Percentiles rank a stretch among this genome's conserved stretches.
These are phyloP conservation scores for Abrostola tripartita DNA, from an alignment of 2,888 invertebrate species.

Conservation along the genomic window DNA sequence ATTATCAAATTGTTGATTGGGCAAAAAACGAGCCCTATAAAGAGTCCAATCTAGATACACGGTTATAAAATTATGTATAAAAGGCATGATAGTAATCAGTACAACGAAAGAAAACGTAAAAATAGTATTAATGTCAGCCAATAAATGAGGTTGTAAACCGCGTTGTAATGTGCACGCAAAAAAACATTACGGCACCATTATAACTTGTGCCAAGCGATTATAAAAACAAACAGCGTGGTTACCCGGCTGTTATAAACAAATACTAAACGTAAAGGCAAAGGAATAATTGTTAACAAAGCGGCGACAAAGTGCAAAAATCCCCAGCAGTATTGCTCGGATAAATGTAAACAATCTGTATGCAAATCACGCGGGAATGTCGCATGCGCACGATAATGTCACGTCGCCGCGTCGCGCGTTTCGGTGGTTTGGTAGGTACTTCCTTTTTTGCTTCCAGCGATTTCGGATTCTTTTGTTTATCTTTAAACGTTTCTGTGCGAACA, in stretches of 20 bases:
- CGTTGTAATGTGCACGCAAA: constrained; percentile 21
- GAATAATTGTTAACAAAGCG: constrained; percentile 59
- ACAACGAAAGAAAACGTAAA: not conserved
- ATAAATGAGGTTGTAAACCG: constrained; percentile 40
- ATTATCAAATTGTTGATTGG: too few species aligned
- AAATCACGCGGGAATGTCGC: constrained; percentile 72
- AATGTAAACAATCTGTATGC: constrained; percentile 79
- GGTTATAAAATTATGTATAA: too few species aligned
- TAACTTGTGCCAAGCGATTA: constrained; percentile 37
- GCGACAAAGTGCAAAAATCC: constrained; percentile 62
- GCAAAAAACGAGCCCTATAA: too few species aligned
- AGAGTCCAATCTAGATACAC: too few species aligned
- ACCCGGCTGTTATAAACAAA: constrained; percentile 45
- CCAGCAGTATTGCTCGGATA: constrained; percentile 57
- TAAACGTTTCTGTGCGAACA: constrained; percentile 44
- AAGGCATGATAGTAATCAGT: too few species aligned
- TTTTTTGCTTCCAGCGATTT: constrained; percentile 47
- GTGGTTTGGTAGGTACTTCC: constrained; percentile 42
- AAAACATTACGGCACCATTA: constrained; percentile 45
- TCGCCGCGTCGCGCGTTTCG: constrained; percentile 43
- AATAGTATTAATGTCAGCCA: constrained; percentile 24
- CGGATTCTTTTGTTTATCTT: constrained; percentile 55
- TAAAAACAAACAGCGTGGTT: constrained; percentile 44
- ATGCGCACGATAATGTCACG: constrained; percentile 70
- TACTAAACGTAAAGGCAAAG: constrained; percentile 47